Evolutionary conservation across 2,113 vertebrate genomes (phyloP).

Genomic region (Puffinus mauretanicus): DNA sequence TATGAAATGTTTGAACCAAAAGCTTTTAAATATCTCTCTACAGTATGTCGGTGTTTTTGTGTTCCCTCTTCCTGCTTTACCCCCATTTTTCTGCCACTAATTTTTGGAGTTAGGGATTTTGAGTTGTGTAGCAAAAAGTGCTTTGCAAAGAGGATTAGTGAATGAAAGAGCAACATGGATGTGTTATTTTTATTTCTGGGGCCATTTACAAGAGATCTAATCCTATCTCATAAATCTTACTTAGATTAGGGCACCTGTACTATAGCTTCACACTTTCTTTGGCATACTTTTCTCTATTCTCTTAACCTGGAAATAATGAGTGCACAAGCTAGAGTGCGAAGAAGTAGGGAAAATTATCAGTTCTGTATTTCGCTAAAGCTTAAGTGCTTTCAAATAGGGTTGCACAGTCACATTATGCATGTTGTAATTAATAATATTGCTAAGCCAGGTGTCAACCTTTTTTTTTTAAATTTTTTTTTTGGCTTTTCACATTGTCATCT

Average conservation of each 20-base stretch:
- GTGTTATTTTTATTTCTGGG: neutral
- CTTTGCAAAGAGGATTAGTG: neutral
- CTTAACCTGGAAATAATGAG: neutral
- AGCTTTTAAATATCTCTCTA: neutral
- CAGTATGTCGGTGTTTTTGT: neutral
- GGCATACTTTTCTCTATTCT: neutral
- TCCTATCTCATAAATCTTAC: neutral
- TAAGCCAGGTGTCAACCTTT: neutral
- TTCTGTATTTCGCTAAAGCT: neutral
- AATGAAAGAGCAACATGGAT: neutral
- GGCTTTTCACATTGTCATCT: neutral
- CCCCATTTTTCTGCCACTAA: neutral
- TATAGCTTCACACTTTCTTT: neutral
- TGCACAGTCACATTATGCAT: neutral
- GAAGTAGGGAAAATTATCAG: neutral
- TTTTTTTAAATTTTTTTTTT: neutral
- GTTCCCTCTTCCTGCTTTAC: neutral
- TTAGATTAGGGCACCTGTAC: neutral
- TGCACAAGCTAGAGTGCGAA: neutral
- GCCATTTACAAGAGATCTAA: neutral
- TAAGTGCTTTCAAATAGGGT: neutral
- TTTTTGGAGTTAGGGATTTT: neutral
- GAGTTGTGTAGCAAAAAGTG: neutral
- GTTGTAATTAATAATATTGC: neutral
- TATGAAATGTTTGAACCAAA: slow-evolving; percentile 1